A percentile compares a stretch with the other conserved stretches of the same genome.
Conservation (phyloP, 2,888 invertebrate species). For the Hypomecis atomaria region DNA sequence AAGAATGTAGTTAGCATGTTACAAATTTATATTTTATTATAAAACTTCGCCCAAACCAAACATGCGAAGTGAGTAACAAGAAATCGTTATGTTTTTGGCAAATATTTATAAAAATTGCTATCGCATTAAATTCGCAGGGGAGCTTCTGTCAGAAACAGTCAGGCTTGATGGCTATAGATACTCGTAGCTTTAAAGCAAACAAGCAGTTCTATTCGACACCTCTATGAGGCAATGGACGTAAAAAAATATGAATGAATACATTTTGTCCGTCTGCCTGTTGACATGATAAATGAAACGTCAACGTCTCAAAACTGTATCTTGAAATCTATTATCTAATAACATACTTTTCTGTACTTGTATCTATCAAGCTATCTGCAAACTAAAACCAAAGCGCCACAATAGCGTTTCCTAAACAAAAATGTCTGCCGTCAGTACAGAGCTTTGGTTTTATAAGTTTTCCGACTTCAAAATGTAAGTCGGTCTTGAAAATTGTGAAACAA, state of each 20-base stretch:
- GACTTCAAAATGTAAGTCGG: not conserved
- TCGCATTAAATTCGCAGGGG: too few species aligned
- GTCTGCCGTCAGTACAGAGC: not conserved
- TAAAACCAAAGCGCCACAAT: not conserved
- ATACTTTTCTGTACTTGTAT: not conserved
- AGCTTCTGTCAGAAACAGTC: too few species aligned
- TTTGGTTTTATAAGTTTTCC: not conserved
- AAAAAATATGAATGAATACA: constrained; percentile 1
- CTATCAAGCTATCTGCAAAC: not conserved
- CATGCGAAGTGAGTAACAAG: too few species aligned
- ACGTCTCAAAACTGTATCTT: not conserved
- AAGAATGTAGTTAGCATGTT: too few species aligned
- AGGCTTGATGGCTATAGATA: too few species aligned
- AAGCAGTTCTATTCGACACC: too few species aligned
- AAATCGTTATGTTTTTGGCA: too few species aligned
- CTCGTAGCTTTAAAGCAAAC: too few species aligned
- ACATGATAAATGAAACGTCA: constrained; percentile 8
- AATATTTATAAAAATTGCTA: too few species aligned
- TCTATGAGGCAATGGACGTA: not conserved
- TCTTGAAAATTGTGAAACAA: not conserved
- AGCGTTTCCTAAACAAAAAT: not conserved
- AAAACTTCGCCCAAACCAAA: too few species aligned
- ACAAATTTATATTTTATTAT: too few species aligned
- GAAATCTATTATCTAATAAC: not conserved
- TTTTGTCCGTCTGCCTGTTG: not conserved